Evolutionary conservation across 2,797 vertebrate species (phyloP).

Genomic region (Hydrocynus forskahlii): DNA sequence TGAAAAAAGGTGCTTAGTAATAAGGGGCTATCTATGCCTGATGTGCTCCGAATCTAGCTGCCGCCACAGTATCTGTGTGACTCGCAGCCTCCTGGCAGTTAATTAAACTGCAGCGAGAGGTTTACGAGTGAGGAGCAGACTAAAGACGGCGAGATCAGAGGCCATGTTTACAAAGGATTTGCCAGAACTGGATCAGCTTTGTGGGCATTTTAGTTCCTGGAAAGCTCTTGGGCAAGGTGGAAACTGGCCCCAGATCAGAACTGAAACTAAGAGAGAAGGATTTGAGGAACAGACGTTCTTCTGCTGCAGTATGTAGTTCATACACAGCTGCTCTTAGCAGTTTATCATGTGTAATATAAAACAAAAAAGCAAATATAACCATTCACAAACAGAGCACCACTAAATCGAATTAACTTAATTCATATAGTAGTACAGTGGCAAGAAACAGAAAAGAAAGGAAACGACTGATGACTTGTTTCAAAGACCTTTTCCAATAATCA

Average conservation of each 20-base stretch:
- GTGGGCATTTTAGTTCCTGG: background rate
- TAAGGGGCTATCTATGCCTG: slow-evolving; percentile 3
- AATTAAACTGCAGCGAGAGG: slow-evolving; percentile 31
- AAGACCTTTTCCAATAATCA: no score
- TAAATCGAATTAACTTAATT: no score
- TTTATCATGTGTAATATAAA: background rate
- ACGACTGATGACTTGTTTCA: no score
- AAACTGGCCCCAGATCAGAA: background rate
- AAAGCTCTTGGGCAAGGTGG: background rate
- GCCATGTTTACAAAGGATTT: background rate
- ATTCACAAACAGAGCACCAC: background rate
- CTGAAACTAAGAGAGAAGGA: background rate
- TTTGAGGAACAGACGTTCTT: background rate
- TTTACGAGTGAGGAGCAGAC: background rate
- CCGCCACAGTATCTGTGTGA: background rate
- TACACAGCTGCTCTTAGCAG: background rate
- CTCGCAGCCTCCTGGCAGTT: background rate
- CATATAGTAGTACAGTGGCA: no score
- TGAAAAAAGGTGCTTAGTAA: slow-evolving; percentile 9
- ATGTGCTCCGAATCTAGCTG: background rate
- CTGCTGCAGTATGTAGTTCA: background rate
- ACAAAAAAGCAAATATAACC: background rate
- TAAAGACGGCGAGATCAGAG: background rate
- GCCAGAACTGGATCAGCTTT: background rate
- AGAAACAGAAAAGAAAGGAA: background rate